Evolutionary conservation across 2,797 vertebrate species (phyloP).

Genomic region (Chrysocyon brachyurus): DNA sequence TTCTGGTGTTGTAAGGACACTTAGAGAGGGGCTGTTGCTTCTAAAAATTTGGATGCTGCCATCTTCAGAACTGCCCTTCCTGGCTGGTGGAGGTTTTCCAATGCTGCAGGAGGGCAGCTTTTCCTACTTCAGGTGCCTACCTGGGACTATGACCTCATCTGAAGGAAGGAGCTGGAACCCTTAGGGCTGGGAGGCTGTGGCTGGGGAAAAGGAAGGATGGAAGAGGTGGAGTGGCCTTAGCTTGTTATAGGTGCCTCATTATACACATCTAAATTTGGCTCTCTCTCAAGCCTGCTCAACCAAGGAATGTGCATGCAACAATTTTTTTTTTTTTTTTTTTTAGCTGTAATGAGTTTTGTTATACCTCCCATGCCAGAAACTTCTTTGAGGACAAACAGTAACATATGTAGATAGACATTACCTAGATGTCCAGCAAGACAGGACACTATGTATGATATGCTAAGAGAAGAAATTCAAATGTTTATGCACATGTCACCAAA

Average conservation of each 20-base stretch:
- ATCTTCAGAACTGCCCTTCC: not conserved
- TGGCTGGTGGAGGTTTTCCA: not conserved
- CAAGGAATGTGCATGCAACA: not conserved
- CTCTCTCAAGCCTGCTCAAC: not conserved
- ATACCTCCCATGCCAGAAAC: not conserved
- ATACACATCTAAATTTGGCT: not conserved
- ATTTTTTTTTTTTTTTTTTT: not conserved
- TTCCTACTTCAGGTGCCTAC: not conserved
- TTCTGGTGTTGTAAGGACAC: not conserved
- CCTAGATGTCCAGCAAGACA: not conserved
- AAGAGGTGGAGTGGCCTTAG: not conserved
- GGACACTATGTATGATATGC: no score
- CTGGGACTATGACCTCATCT: not conserved
- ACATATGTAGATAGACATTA: not conserved
- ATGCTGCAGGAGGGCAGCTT: not conserved
- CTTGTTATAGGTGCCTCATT: not conserved
- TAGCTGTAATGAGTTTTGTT: not conserved
- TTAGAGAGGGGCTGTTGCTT: not conserved
- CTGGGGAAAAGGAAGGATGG: not conserved
- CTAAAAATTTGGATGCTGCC: not conserved
- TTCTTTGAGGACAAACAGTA: not conserved
- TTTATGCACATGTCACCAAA: not conserved
- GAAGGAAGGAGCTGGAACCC: not conserved
- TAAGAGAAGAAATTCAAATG: not conserved
- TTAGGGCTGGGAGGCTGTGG: not conserved